These are phyloP conservation scores for Tenebrosternarchus preto DNA, from an alignment of 2,113 vertebrate species.

Conservation along the genomic window DNA sequence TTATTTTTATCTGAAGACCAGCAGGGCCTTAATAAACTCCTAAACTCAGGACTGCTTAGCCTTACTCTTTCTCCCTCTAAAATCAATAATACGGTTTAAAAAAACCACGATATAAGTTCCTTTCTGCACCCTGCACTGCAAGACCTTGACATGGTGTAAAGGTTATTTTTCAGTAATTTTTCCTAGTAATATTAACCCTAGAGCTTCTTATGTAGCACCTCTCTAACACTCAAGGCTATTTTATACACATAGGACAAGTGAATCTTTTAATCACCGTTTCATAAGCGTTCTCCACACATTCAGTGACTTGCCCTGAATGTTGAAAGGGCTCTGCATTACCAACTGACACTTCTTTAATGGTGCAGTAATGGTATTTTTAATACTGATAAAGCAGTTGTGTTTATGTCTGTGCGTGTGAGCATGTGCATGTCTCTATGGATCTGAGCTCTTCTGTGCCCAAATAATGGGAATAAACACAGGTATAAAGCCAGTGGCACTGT, in stretches of 20 bases:
- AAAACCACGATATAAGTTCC: neutral
- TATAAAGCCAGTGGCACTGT: neutral
- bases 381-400: neutral
- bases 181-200: neutral
- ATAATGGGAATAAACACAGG: neutral
- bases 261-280: neutral
- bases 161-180: neutral
- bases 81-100: neutral
- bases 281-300: too few relatives aligned
- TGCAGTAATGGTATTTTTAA: too few relatives aligned
- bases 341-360: neutral
- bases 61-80: neutral
- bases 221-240: neutral
- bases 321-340: conserved; percentile 13
- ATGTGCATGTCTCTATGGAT: neutral
- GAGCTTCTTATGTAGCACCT: neutral
- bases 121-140: neutral
- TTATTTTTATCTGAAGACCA: neutral
- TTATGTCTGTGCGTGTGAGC: neutral
- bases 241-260: neutral
- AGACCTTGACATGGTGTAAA: neutral
- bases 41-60: neutral
- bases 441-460: neutral
- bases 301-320: neutral
- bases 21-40: neutral